These are phyloP conservation scores for Pyrrhia umbra DNA, from an alignment of 2,888 invertebrate species.

Conservation along the genomic window DNA sequence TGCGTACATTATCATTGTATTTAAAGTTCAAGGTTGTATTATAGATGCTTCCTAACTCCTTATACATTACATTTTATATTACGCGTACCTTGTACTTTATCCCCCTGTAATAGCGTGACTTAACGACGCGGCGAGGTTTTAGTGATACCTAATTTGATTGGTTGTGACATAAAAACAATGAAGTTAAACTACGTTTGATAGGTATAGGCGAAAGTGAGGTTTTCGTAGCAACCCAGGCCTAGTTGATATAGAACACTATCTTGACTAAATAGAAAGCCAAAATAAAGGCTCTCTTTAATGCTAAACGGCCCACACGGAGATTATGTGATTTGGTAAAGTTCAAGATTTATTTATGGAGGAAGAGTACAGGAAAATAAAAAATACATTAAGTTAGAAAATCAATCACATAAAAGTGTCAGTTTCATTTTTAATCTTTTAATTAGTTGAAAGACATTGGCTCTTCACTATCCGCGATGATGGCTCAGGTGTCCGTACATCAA, in stretches of 20 bases:
- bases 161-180: background rate
- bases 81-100: background rate
- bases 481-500: too few relatives aligned
- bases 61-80: conserved; percentile 24
- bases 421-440: too few relatives aligned
- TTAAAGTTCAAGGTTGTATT: conserved; percentile 53
- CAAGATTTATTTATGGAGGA: too few relatives aligned
- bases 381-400: too few relatives aligned
- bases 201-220: background rate
- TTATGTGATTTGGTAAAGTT: too few relatives aligned
- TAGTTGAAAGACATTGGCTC: too few relatives aligned
- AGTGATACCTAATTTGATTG: background rate
- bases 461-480: too few relatives aligned
- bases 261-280: too few relatives aligned
- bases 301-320: too few relatives aligned
- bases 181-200: background rate
- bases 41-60: conserved; percentile 32
- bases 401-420: too few relatives aligned
- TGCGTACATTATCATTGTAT: conserved; percentile 45
- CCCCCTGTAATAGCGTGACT: background rate
- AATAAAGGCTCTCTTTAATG: too few relatives aligned
- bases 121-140: background rate
- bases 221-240: background rate
- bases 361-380: too few relatives aligned
- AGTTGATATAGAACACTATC: background rate